Percentiles rank a stretch among this genome's conserved stretches.
Evolutionary conservation across 2,113 vertebrate species (phyloP).

Genomic region (Machaerirhynchus nigripectus): DNA sequence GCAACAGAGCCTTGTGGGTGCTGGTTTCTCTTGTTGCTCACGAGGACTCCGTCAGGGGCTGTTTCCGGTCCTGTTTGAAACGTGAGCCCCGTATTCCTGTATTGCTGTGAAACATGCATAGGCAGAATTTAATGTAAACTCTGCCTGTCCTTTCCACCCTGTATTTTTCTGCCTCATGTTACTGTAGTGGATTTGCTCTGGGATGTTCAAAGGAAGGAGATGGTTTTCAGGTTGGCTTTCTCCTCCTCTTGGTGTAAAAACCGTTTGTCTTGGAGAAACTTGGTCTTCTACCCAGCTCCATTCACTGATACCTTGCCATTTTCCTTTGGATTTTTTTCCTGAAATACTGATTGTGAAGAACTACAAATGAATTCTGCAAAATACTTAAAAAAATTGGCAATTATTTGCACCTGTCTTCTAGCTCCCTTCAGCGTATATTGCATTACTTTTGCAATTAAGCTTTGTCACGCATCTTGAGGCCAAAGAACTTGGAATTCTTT

Average conservation of each 20-base stretch:
- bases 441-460: background rate
- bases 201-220: background rate
- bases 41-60: background rate
- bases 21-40: background rate
- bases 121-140: background rate
- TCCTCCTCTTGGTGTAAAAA: background rate
- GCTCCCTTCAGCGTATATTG: background rate
- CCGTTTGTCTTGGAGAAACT: background rate
- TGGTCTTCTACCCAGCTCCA: background rate
- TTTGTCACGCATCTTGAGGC: background rate
- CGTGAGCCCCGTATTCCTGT: background rate
- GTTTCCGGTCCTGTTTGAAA: background rate
- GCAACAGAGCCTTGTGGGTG: background rate
- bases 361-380: background rate
- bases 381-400: background rate
- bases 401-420: background rate
- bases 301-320: background rate
- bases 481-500: background rate
- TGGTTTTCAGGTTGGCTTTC: background rate
- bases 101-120: background rate
- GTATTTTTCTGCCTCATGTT: background rate
- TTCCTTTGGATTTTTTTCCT: background rate
- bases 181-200: background rate
- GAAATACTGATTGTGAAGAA: background rate
- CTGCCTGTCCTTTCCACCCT: background rate